phyloP scores from a whole-genome alignment of 2,888 invertebrate genomes.

The Tetranychus truncatus region DNA sequence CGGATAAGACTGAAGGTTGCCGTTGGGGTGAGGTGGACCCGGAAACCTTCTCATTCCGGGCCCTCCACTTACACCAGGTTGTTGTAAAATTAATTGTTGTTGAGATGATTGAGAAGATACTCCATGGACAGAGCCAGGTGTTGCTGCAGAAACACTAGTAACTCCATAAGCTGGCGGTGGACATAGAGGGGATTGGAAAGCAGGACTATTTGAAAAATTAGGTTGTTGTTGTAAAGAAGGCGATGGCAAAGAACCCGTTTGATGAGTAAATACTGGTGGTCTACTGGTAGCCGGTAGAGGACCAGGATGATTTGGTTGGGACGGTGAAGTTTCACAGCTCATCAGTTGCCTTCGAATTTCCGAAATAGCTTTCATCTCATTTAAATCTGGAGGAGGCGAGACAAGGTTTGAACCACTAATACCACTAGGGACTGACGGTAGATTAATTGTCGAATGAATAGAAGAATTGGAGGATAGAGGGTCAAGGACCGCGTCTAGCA shows the following conservation, averaged over 20 bases:
- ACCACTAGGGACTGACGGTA: background rate
- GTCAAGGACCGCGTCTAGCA: constrained; percentile 22
- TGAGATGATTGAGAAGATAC: background rate
- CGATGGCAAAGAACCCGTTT: constrained; percentile 11
- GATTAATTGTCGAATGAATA: background rate
- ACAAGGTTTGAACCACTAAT: constrained; percentile 5
- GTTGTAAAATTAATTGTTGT: constrained; percentile 3
- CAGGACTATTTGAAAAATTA: constrained; percentile 15
- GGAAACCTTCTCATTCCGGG: constrained; percentile 11
- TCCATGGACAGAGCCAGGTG: background rate
- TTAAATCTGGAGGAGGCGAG: constrained; percentile 25
- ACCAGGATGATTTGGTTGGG: constrained; percentile 1
- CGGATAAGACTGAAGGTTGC: constrained; percentile 1
- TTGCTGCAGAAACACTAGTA: background rate
- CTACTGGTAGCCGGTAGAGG: background rate
- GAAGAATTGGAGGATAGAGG: background rate
- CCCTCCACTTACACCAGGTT: background rate
- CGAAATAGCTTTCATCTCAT: constrained; percentile 63
- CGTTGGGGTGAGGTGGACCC: constrained; percentile 11
- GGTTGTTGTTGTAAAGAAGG: constrained; percentile 13
- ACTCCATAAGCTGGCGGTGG: constrained; percentile 8
- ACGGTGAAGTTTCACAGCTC: constrained; percentile 38
- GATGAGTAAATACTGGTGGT: constrained; percentile 4
- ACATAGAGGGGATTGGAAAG: constrained; percentile 20
- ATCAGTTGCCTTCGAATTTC: constrained; percentile 77